phyloP scores from a whole-genome alignment of 2,797 vertebrate genomes.

The Melanotaenia nigrans region DNA sequence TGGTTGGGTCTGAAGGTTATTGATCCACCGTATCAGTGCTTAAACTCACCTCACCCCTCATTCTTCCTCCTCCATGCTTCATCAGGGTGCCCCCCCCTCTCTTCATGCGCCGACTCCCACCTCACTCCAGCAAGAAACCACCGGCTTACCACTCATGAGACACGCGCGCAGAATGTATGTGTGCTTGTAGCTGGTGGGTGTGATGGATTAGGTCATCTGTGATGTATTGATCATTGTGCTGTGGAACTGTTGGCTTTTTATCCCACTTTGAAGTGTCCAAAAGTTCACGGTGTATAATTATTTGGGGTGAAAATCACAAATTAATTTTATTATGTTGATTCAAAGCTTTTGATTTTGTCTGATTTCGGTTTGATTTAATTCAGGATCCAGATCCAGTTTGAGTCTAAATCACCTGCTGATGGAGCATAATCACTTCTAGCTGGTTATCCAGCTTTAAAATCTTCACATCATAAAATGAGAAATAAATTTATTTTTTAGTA shows the following conservation, averaged over 20 bases:
- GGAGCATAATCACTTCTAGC: too few relatives aligned
- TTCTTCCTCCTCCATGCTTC: constrained; percentile 78
- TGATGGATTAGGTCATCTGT: constrained; percentile 40
- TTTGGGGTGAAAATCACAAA: too few relatives aligned
- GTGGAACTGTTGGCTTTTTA: neutral
- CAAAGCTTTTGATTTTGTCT: too few relatives aligned
- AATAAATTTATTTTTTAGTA: too few relatives aligned
- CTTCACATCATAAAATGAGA: too few relatives aligned
- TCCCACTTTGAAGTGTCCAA: too few relatives aligned
- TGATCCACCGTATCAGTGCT: constrained; percentile 39
- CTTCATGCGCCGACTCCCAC: constrained; percentile 66
- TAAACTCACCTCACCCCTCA: constrained; percentile 65
- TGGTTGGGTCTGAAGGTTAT: neutral
- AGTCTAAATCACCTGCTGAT: too few relatives aligned
- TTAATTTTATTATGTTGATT: too few relatives aligned
- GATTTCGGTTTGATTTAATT: too few relatives aligned
- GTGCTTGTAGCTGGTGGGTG: constrained; percentile 76
- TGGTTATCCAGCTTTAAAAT: too few relatives aligned
- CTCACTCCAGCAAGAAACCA: constrained; percentile 77
- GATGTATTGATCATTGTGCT: constrained; percentile 17
- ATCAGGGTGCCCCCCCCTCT: constrained; percentile 80
- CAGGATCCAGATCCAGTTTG: too few relatives aligned
- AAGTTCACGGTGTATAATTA: too few relatives aligned
- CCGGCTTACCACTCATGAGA: constrained; percentile 78
- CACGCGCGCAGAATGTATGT: constrained; percentile 36